Evolutionary conservation across 2,888 invertebrate species (phyloP), one percentile per base, ranked within the genome.

Genomic region (Emmelina monodactyla): DNA sequence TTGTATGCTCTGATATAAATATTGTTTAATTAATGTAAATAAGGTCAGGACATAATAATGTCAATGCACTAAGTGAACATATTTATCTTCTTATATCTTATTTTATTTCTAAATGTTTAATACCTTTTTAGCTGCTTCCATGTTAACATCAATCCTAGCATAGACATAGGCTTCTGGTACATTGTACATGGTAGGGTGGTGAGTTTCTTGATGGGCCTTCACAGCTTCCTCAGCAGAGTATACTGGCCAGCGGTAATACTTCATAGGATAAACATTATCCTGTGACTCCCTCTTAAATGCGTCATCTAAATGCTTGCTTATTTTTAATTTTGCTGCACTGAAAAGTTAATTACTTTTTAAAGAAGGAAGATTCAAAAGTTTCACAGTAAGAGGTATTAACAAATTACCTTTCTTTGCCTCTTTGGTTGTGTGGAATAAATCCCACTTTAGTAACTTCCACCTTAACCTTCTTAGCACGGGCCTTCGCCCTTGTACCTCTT

Each of bases 111-210:
- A n/a, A n/a, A n/a, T n/a, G 9, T 32, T 22, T n/a, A 30, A 15
- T 51, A 85, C 87, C 76, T 85, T 84, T 58, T 87, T 88, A 41
- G 82, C 84, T 34, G 85, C 87, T 44, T 82, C 82, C 89, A 95
- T 89, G 58, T 95, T 88, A 2, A 95, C 62, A 59, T 95, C 94
- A 37, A 95, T 76, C 22, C 83, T 69, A 2, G 89, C 85, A 44
- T 82, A 82, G 0, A 96, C 62, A 10, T 85, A 68, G 0, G 91
- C 88, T 59, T 88, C 81, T 0, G 92, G 90, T 22, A 82, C 68
- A 65, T 95, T 91, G 51, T 86, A 89, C 75, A 94, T 88, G 1
- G 89, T 85, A 0, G 93, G 91, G 59, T 92, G 89, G 61, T 93
- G 91, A 0, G 87, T 86, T 64, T 95, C 92, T 32, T 88, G 83